phyloP scores from a whole-genome alignment of 2,113 vertebrate species.

The Pteronura brasiliensis region DNA sequence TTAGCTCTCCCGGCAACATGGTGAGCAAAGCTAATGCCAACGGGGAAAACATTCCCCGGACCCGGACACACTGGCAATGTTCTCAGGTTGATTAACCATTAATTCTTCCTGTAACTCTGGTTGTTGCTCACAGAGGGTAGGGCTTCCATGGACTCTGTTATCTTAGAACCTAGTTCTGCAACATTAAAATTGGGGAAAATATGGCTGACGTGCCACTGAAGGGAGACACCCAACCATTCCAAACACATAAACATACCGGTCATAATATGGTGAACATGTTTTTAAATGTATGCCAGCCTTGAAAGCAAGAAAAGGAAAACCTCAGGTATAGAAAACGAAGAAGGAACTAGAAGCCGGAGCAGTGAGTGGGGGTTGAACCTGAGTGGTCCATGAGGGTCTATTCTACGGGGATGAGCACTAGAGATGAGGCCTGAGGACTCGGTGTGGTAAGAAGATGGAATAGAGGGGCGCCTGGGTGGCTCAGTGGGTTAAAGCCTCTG shows the following conservation, averaged over 20 bases:
- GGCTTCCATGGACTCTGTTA: background rate
- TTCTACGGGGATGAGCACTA: background rate
- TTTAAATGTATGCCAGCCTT: background rate
- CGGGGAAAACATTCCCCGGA: background rate
- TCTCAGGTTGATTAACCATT: background rate
- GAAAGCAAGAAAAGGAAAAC: background rate
- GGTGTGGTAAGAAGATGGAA: background rate
- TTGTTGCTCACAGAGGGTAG: background rate
- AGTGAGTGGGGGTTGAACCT: background rate
- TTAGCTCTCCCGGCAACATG: background rate
- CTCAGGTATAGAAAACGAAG: background rate
- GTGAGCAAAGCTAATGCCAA: background rate
- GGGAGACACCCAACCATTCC: background rate
- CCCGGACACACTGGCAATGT: background rate
- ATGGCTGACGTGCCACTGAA: background rate
- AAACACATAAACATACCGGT: background rate
- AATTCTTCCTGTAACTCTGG: background rate
- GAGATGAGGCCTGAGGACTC: background rate
- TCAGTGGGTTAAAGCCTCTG: no score
- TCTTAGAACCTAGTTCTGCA: background rate
- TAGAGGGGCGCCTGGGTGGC: no score
- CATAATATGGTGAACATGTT: background rate
- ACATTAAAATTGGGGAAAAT: background rate
- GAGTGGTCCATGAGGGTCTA: background rate
- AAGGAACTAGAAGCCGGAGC: background rate